Evolutionary conservation across 2,888 invertebrate genomes (phyloP).

Genomic region (Athalia rosae): DNA sequence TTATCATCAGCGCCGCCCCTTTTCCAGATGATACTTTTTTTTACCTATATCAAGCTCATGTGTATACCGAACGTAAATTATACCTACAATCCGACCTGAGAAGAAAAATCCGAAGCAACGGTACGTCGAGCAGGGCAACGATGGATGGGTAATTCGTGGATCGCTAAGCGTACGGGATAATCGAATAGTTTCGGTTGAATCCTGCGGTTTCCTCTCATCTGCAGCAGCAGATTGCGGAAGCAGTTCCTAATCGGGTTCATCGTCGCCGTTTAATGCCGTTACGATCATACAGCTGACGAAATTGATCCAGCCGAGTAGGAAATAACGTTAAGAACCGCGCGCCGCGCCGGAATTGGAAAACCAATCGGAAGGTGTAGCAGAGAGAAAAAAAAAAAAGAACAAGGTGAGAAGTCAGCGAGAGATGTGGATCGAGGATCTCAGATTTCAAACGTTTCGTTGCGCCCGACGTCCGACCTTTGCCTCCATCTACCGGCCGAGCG

Average conservation of each 20-base stretch:
- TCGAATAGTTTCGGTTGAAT: constrained; percentile 8
- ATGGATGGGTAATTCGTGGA: no score
- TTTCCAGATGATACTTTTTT: neutral
- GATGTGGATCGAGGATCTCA: constrained; percentile 1
- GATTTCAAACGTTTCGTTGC: no score
- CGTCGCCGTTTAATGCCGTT: constrained; percentile 27
- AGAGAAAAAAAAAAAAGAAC: no score
- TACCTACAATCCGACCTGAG: no score
- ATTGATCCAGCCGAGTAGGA: constrained; percentile 32
- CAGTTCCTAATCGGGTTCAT: constrained; percentile 13
- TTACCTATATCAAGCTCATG: neutral
- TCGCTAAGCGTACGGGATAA: neutral
- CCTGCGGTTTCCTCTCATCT: constrained; percentile 14
- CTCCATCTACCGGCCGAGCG: no score
- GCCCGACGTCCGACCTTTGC: no score
- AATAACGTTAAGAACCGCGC: constrained; percentile 19
- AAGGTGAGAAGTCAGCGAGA: neutral
- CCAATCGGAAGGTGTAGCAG: constrained; percentile 13
- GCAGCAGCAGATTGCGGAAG: constrained; percentile 24
- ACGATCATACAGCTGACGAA: constrained; percentile 13
- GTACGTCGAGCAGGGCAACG: no score
- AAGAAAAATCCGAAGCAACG: no score
- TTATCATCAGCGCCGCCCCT: constrained; percentile 33
- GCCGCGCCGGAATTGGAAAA: constrained; percentile 16
- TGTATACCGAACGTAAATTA: neutral